These are phyloP conservation scores for Drepana falcataria DNA, from an alignment of 2,888 invertebrate species.

Conservation along the genomic window DNA sequence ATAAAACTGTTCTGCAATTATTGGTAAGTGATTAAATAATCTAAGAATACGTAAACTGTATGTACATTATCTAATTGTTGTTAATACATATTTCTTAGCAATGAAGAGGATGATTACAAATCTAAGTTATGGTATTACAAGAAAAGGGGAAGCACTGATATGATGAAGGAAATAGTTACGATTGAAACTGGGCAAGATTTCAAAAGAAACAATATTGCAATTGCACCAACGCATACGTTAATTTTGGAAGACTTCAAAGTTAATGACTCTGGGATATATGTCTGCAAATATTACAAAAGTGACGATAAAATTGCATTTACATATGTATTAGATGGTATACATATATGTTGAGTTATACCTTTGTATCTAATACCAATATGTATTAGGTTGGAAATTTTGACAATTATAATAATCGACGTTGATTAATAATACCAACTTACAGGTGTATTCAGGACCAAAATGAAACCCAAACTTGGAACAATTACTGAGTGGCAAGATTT, in stretches of 20 bases:
- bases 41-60: no score
- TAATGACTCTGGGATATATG: constrained; percentile 31
- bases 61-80: no score
- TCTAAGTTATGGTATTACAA: constrained; percentile 27
- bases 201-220: constrained; percentile 10
- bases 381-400: no score
- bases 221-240: constrained; percentile 20
- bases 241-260: constrained; percentile 19
- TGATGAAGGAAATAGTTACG: background rate
- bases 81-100: constrained; percentile 2
- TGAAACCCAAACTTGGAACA: constrained; percentile 41
- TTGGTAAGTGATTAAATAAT: constrained; percentile 4
- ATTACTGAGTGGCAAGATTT: constrained; percentile 70
- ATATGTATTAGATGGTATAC: constrained; percentile 10
- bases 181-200: background rate
- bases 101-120: constrained; percentile 13
- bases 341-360: no score
- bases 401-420: no score
- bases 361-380: no score
- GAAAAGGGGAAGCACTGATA: constrained; percentile 13
- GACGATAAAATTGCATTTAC: background rate
- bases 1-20: constrained; percentile 13
- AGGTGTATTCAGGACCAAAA: background rate
- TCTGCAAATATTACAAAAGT: constrained; percentile 14
- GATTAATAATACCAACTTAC: no score